Evolutionary conservation across 2,113 vertebrate species (phyloP).

Genomic region (Platysteira castanea): DNA sequence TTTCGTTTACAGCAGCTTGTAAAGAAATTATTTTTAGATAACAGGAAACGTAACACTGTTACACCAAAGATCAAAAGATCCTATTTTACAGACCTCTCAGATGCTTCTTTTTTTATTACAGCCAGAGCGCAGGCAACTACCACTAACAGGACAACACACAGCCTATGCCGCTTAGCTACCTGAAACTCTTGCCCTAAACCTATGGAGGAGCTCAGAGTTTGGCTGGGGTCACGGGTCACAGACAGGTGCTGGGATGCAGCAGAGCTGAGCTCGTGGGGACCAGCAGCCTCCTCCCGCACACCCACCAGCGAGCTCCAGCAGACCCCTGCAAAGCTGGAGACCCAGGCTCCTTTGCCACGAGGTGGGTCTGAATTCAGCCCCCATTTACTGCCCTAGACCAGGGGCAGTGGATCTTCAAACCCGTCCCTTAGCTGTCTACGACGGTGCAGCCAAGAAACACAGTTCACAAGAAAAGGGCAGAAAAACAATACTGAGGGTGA

Average conservation of each 20-base stretch:
- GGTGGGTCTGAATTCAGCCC: not conserved
- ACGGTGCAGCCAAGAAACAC: not conserved
- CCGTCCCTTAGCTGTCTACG: not conserved
- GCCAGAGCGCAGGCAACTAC: not conserved
- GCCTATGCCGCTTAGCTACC: not conserved
- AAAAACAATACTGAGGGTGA: not conserved
- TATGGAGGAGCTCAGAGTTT: not conserved
- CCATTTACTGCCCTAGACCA: not conserved
- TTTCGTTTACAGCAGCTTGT: slow-evolving; percentile 16
- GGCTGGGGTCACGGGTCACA: rapidly evolving
- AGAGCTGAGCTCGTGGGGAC: not conserved
- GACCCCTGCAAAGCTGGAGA: not conserved
- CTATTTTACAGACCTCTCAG: not conserved
- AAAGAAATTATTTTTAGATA: slow-evolving; percentile 59
- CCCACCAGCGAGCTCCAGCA: not conserved
- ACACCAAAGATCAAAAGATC: slow-evolving; percentile 35
- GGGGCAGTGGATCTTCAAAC: not conserved
- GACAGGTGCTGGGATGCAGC: rapidly evolving
- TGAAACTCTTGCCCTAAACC: not conserved
- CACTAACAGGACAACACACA: not conserved
- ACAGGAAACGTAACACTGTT: slow-evolving; percentile 27
- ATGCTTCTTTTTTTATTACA: slow-evolving; percentile 11
- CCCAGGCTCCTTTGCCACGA: not conserved
- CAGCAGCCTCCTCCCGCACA: rapidly evolving
- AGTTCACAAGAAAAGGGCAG: not conserved